Percentiles rank a stretch among this genome's conserved stretches.
These are phyloP conservation scores for Abramis brama DNA, from an alignment of 2,113 vertebrate species.

Conservation along the genomic window DNA sequence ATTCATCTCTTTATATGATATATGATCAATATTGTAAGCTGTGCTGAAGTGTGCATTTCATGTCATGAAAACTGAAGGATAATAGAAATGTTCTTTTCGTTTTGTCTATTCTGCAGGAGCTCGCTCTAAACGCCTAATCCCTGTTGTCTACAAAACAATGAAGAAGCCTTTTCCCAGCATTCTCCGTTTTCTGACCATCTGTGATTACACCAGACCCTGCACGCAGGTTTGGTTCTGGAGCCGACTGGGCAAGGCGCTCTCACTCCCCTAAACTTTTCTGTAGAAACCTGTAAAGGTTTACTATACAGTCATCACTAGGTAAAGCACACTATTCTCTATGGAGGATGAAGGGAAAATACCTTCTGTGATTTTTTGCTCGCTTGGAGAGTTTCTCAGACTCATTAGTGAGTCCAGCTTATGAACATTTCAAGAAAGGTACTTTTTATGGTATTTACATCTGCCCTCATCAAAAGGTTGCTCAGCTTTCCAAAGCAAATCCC, in stretches of 20 bases:
- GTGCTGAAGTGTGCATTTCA: neutral
- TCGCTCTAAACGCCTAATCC: constrained; percentile 88
- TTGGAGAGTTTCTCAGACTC: constrained; percentile 4
- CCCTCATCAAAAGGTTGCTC: neutral
- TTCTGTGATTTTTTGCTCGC: neutral
- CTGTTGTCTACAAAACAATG: constrained; percentile 92
- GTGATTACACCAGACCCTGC: constrained; percentile 92
- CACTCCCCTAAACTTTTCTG: constrained; percentile 71
- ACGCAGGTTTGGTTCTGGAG: constrained; percentile 95
- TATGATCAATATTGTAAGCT: neutral
- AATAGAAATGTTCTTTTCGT: neutral
- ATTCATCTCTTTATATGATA: no score
- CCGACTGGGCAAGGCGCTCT: constrained; percentile 88
- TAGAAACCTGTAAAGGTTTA: neutral
- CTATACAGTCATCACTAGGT: neutral
- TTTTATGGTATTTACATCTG: neutral
- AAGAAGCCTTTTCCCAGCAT: constrained; percentile 91
- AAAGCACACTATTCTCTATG: neutral
- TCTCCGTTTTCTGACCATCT: constrained; percentile 90
- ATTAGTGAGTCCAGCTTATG: neutral
- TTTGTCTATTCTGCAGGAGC: constrained; percentile 76
- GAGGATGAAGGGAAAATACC: constrained; percentile 8
- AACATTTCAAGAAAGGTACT: neutral
- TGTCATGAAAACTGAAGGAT: neutral
- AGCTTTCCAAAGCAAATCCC: neutral